These are phyloP conservation scores for Drosophila niveifrons DNA, from an alignment of 2,888 invertebrate genomes.

Conservation along the genomic window DNA sequence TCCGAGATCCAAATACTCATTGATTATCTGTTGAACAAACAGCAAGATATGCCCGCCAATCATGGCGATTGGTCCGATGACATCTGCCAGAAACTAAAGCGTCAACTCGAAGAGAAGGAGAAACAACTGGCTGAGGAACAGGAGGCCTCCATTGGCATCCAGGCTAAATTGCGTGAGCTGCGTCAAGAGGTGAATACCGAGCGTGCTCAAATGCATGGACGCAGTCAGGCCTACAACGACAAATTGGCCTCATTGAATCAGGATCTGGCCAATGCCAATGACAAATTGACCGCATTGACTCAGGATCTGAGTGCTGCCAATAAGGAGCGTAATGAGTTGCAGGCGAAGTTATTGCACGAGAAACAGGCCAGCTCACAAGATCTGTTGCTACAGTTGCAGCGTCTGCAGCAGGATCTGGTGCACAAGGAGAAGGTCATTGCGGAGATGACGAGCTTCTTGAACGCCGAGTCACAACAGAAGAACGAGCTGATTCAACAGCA, in stretches of 20 bases:
- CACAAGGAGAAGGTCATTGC: constrained; percentile 83
- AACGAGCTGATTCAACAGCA: constrained; percentile 83
- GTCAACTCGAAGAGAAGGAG: constrained; percentile 95
- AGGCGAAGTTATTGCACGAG: constrained; percentile 82
- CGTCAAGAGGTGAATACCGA: constrained; percentile 86
- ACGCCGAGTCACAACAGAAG: constrained; percentile 82
- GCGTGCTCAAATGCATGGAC: constrained; percentile 82
- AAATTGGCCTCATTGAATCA: constrained; percentile 81
- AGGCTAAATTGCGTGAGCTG: constrained; percentile 92
- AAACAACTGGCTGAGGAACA: constrained; percentile 91
- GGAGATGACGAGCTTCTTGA: constrained; percentile 81
- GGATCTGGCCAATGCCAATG: constrained; percentile 82
- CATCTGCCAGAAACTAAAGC: constrained; percentile 93
- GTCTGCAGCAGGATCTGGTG: constrained; percentile 82
- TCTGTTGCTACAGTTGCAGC: constrained; percentile 81
- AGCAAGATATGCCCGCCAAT: constrained; percentile 91
- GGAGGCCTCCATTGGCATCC: constrained; percentile 90
- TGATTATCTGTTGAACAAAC: constrained; percentile 95
- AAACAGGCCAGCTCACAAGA: constrained; percentile 84
- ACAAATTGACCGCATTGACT: constrained; percentile 79
- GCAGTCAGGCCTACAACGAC: constrained; percentile 81
- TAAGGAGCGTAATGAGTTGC: constrained; percentile 84
- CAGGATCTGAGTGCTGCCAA: constrained; percentile 78
- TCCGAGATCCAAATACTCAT: constrained; percentile 95
- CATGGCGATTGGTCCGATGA: constrained; percentile 96